A percentile compares a stretch with the other conserved stretches of the same genome.
Conservation (phyloP, 2,797 vertebrate genomes). For the Ciconia nigra region DNA sequence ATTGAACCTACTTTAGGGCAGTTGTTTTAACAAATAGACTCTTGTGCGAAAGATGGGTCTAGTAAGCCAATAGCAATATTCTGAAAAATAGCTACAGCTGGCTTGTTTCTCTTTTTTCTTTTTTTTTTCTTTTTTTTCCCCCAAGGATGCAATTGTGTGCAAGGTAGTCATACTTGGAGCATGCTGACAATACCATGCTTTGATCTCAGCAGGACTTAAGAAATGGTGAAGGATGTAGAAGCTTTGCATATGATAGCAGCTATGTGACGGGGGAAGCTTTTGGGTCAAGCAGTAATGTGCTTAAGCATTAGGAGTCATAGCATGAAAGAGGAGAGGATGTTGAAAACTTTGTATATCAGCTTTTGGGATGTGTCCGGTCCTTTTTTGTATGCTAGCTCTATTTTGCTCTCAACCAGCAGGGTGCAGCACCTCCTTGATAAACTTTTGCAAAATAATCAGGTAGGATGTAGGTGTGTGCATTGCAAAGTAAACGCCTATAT, state of each 20-base stretch:
- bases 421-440: slow-evolving; percentile 27
- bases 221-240: neutral
- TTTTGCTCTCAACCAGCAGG: slow-evolving; percentile 43
- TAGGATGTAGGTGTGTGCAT: neutral
- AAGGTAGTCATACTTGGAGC: neutral
- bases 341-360: fast-evolving
- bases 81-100: neutral
- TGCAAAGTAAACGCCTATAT: neutral
- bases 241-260: neutral
- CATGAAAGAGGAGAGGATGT: neutral
- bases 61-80: fast-evolving
- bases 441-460: fast-evolving
- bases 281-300: neutral
- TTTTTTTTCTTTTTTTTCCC: neutral
- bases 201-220: neutral
- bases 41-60: neutral
- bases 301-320: neutral
- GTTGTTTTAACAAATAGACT: neutral
- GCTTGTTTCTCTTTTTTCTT: neutral
- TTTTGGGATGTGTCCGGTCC: neutral
- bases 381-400: neutral
- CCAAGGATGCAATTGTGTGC: neutral
- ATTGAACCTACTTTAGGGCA: neutral
- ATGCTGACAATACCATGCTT: neutral
- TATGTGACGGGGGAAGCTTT: neutral